Conservation (phyloP, 2,797 vertebrate genomes). For the Microtus californicus region DNA sequence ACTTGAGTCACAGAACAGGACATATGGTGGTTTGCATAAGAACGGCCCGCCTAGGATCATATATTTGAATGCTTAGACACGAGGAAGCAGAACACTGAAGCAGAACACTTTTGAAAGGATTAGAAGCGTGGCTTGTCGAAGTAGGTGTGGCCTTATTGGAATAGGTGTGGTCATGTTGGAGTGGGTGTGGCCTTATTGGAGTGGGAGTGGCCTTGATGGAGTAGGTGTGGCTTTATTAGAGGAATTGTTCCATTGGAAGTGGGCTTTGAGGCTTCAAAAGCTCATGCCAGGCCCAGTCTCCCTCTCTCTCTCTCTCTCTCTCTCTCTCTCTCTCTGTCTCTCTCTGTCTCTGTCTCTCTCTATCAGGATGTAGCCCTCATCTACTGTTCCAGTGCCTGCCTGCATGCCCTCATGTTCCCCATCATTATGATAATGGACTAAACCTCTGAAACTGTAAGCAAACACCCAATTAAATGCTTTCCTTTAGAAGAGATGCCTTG, state of each 20-base stretch:
- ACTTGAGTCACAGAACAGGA: background rate
- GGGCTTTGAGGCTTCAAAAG: background rate
- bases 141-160: background rate
- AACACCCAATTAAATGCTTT: background rate
- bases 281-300: background rate
- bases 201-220: background rate
- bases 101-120: background rate
- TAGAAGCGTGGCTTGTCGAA: too few relatives aligned
- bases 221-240: background rate
- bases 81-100: background rate
- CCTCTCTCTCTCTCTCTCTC: background rate
- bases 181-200: too few relatives aligned
- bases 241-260: background rate
- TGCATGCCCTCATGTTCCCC: background rate
- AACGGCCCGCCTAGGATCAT: background rate
- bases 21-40: background rate
- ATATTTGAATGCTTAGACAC: background rate
- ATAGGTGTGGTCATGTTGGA: background rate
- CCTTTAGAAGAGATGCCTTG: background rate
- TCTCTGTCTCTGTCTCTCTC: background rate
- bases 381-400: background rate
- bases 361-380: background rate
- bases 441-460: background rate
- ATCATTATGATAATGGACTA: background rate
- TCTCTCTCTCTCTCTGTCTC: background rate